Conservation (phyloP, 2,888 invertebrate species). For the Rapana venosa region DNA sequence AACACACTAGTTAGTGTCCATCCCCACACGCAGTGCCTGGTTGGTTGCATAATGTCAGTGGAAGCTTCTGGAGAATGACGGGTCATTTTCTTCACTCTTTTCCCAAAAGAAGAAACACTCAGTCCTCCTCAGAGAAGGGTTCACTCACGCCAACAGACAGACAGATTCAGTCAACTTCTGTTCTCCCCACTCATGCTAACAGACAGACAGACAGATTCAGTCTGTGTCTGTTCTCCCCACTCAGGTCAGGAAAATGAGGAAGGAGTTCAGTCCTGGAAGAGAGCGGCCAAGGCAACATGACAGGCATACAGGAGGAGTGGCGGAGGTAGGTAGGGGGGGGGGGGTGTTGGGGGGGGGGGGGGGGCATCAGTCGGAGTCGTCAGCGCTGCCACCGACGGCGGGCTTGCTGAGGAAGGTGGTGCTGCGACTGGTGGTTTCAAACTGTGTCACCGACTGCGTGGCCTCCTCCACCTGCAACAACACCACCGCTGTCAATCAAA, state of each 20-base stretch:
- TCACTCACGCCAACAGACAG: not conserved
- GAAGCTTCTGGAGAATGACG: not conserved
- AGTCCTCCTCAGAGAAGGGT: not conserved
- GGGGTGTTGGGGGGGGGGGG: not conserved
- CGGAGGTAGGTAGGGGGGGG: not conserved
- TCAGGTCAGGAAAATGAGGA: too few relatives aligned
- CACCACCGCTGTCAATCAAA: not conserved
- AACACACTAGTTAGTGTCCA: not conserved
- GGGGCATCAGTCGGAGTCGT: conserved; percentile 65
- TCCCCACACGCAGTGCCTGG: not conserved
- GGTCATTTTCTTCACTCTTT: not conserved
- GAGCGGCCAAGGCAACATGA: not conserved
- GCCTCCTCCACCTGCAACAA: conserved; percentile 71
- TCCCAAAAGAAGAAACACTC: not conserved
- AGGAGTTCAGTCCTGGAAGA: too few relatives aligned
- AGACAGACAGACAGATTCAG: too few relatives aligned
- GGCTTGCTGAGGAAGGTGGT: conserved; percentile 69
- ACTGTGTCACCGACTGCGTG: conserved; percentile 75
- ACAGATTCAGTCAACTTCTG: too few relatives aligned
- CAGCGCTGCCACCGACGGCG: conserved; percentile 63
- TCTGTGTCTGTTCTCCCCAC: too few relatives aligned
- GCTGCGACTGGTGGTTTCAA: conserved; percentile 68
- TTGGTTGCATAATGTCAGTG: conserved; percentile 23
- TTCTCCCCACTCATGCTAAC: too few relatives aligned
- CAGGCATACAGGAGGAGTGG: not conserved